Evolutionary conservation across 1,140 invertebrate species (phyloP).

Genomic region (Hormaphis cornu): DNA sequence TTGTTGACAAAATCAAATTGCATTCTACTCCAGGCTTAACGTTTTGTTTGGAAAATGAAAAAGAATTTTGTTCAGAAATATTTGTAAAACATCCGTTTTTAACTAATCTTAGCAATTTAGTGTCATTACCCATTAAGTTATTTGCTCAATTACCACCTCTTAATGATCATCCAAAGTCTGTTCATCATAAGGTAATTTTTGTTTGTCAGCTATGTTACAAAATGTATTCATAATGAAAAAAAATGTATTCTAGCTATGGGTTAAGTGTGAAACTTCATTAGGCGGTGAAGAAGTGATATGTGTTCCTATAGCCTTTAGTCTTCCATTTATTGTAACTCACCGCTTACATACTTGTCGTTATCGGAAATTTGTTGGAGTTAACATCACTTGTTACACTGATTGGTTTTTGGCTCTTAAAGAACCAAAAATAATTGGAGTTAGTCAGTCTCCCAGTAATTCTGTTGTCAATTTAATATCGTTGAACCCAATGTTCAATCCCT

Average conservation of each 20-base stretch:
- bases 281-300: constrained; percentile 11
- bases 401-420: not conserved
- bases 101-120: not conserved
- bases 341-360: constrained; percentile 13
- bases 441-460: not conserved
- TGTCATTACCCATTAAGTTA: constrained; percentile 13
- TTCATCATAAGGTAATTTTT: constrained; percentile 3
- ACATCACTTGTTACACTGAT: constrained; percentile 2
- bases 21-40: constrained; percentile 10
- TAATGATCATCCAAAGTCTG: not conserved
- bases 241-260: constrained; percentile 6
- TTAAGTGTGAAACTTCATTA: constrained; percentile 11
- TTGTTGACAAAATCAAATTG: constrained; percentile 5
- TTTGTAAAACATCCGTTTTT: not conserved
- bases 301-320: constrained; percentile 18
- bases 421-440: constrained; percentile 12
- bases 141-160: not conserved
- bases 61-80: constrained; percentile 7
- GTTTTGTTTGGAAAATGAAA: constrained; percentile 13
- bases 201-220: not conserved
- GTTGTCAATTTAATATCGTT: constrained; percentile 1
- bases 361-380: constrained; percentile 12
- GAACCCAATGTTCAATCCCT: not conserved
- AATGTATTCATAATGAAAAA: not conserved
- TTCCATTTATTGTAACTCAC: constrained; percentile 8